Evolutionary conservation across 2,113 vertebrate species (phyloP), one percentile per base, ranked within the genome.

Genomic region (Chamaea fasciata): DNA sequence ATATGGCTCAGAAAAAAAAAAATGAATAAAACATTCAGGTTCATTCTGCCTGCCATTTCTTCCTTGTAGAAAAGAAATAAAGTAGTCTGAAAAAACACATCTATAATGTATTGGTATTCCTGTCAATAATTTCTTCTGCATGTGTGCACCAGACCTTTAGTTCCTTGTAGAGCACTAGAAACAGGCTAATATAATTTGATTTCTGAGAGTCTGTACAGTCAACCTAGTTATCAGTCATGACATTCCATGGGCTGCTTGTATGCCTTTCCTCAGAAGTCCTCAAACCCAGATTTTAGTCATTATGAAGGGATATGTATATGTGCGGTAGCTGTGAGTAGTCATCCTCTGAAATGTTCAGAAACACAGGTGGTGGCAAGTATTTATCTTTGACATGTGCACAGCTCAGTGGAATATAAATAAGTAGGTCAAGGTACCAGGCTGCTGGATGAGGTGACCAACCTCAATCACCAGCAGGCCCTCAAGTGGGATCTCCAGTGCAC

Each of bases 311-410:
- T 56, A 28, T 9, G 4, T 60, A 18, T 9, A 4, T 41, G 42
- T 65, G 37, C 44, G 63, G 26, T 46, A 70, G 28, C 28, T 41
- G 42, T 21, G 22, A 84, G 49, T 28, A 37, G 37, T 28, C 20
- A 6, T 89, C 13, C n/a, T 74, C 59, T 70, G 37, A 81, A 87
- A 89, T 26, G 52, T 78, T 93, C 60, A 84, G 69, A 81, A 74
- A 30, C 74, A 37, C 17, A 46, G 39, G 31, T 37, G 37, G 31
- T 81, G 41, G 55, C n/a, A 62, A 53, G 22, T 27, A 69, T 70
- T 81, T 87, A 5, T 52, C 59, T 83, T 68, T 42, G 50, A 30
- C 31, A 9, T 6, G 10, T 31, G 19, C 14, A 53, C 31, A 82
- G 22, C 17, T 49, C 55, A 74, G 47, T 21, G 7, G 31, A 68